Evolutionary conservation across 1,140 invertebrate species (phyloP), one percentile per base, ranked within the genome.

Genomic region (Magallana gigas): DNA sequence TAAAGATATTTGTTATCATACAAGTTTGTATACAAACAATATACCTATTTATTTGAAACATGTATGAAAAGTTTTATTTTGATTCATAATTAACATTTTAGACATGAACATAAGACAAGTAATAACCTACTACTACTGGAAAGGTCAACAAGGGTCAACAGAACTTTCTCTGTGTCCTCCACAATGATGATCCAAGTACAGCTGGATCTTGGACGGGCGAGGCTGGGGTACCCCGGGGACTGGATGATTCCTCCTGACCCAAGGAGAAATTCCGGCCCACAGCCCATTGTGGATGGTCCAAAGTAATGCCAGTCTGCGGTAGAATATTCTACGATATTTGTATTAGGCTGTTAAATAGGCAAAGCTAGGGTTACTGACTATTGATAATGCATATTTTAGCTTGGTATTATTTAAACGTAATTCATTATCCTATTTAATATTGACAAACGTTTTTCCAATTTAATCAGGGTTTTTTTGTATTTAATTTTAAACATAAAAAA

Each of bases 131-230:
- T 86, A 81, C 85, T 86, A 59, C 85, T 86, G 68, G 64, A 80
- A 58, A 95, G 89, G 81, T 94, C 90, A 2, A 95, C 91, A n/a
- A 95, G 90, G 48, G 94, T 91, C 6, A 95, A 80, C 82, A 95
- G 93, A 87, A 95, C 94, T 62, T 94, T 92, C 83, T 94, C 92
- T 16, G 92, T 86, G 62, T 94, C 93, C 60, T 92, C 85, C 3
- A 95, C 95, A 57, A 95, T 89, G 36, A 95, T 92, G n/a, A 95
- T 91, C 95, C 95, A 95, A 5, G 94, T 92, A 85, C 95, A 95
- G 62, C 95, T 93, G 11, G 94, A 88, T 29, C 92, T 90, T 14
- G 92, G 90, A 5, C 90, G 90, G 83, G 94, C 95, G 16, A 86
- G 14, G 0, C 89, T 85, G 0, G 95, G 95, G 89, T 93, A 95